Base-by-base conservation (phyloP, 2,113 vertebrate species). In the Varanus komodoensis region DNA sequence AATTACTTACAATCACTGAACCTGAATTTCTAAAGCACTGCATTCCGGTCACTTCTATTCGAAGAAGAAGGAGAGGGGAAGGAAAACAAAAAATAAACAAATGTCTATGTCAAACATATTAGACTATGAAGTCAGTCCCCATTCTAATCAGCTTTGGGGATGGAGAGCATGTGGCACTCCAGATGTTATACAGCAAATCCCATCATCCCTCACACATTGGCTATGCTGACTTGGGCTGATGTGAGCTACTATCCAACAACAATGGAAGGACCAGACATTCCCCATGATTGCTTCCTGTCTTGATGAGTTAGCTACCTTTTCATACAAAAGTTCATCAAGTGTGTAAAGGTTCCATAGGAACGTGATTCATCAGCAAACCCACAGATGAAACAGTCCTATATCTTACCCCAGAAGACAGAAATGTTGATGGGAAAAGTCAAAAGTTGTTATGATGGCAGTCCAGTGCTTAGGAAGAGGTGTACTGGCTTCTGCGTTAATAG, bases 101-200 rank as follows among this genome's bases (percentile, higher is more conserved):
- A 96, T 94, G 95, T 95, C 95, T 94, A 95, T 95, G 95, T 95
- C 96, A 98, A 97, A 97, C 95, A 96, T 97, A 97, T 97, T 97
- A 97, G 87, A 95, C 93, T 91, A 93, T 97, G 92, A 97, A 97
- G 92, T 95, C 94, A 92, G 87, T 93, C 87, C 92, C 93, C 95
- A 93, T 94, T 95, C 92, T 50, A 82, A 95, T 93, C 84, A 84
- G 67, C 14, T 94, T 19, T 64, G 21, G 17, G 61, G 61, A 64
- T 64, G 17, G 21, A 64, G 61, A 64, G 21, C 61, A 64, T 64
- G 61, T 64, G 61, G 61, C 61, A 64, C 61, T 64, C 61, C 15
- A 64, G 61, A 64, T 19, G 61, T 64, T 64, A 19, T 64, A 64
- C 61, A 19, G 21, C 61, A 64, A 64, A 64, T 64, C 61, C 61